phyloP scores from a whole-genome alignment of 2,888 invertebrate species.

The Drosophila colorata region DNA sequence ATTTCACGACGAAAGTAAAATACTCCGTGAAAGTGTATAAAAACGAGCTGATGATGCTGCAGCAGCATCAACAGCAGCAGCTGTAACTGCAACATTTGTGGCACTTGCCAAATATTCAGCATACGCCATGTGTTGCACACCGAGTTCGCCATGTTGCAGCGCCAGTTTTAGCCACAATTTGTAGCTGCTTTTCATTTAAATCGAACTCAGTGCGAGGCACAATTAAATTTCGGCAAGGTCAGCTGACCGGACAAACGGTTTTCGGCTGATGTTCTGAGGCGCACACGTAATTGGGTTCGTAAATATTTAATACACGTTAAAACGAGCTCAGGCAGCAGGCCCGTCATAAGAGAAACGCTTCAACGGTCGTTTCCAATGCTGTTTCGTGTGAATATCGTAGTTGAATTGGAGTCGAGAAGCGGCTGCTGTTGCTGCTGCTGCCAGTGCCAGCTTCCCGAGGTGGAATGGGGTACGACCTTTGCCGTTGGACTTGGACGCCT shows the following conservation, averaged over 20 bases:
- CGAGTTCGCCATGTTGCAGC: constrained; percentile 1
- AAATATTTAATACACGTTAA: constrained; percentile 18
- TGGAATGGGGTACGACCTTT: constrained; percentile 43
- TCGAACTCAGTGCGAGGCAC: constrained; percentile 14
- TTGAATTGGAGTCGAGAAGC: not conserved
- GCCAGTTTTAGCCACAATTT: constrained; percentile 1
- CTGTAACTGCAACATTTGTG: constrained; percentile 19
- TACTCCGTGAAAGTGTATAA: not conserved
- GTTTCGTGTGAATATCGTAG: constrained; percentile 19
- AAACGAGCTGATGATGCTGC: constrained; percentile 13
- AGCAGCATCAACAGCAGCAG: constrained; percentile 15
- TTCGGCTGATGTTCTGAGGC: constrained; percentile 40
- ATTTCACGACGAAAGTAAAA: not conserved
- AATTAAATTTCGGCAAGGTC: constrained; percentile 42
- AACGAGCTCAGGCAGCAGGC: constrained; percentile 40
- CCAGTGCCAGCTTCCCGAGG: constrained; percentile 23
- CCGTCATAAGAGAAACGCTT: constrained; percentile 56
- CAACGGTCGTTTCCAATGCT: constrained; percentile 22
- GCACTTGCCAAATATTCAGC: constrained; percentile 37
- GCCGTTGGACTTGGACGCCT: constrained; percentile 35
- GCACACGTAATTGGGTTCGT: constrained; percentile 51
- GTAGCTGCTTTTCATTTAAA: constrained; percentile 16
- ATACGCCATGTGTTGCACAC: constrained; percentile 54
- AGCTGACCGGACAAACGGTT: constrained; percentile 19
- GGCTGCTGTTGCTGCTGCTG: not conserved